These are phyloP conservation scores for Galeruca laticollis DNA, from an alignment of 2,888 invertebrate genomes.

Conservation along the genomic window DNA sequence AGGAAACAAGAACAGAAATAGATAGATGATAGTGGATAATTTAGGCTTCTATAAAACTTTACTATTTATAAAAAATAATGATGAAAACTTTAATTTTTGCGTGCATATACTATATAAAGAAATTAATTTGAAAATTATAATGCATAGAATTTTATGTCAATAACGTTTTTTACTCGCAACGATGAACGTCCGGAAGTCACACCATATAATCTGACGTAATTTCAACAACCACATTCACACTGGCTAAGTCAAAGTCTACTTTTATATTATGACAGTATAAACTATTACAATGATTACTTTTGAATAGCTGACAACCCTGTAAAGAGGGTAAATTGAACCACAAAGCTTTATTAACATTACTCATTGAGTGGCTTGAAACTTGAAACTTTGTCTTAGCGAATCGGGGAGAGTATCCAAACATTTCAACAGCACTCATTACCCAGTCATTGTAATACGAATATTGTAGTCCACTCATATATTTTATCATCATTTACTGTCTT, in stretches of 20 bases:
- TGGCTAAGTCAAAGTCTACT: neutral
- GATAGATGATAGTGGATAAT: too few species aligned
- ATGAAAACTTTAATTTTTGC: too few species aligned
- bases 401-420: slow-evolving; percentile 5
- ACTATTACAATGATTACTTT: neutral
- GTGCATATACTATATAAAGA: too few species aligned
- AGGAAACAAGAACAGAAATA: too few species aligned
- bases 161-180: too few species aligned
- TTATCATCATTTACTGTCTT: slow-evolving; percentile 24
- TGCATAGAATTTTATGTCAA: too few species aligned
- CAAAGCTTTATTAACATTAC: slow-evolving; percentile 5
- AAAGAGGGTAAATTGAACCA: neutral
- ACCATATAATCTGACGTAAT: too few species aligned
- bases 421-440: slow-evolving; percentile 30
- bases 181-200: too few species aligned
- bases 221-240: neutral
- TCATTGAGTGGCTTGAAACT: neutral
- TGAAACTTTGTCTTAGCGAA: neutral
- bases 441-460: slow-evolving; percentile 33
- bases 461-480: slow-evolving; percentile 31
- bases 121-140: too few species aligned
- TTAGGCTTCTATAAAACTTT: too few species aligned
- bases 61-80: too few species aligned
- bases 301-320: neutral
- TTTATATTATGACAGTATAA: neutral